Evolutionary conservation across 2,113 vertebrate species (phyloP).

Genomic region (Phyllostomus hastatus): DNA sequence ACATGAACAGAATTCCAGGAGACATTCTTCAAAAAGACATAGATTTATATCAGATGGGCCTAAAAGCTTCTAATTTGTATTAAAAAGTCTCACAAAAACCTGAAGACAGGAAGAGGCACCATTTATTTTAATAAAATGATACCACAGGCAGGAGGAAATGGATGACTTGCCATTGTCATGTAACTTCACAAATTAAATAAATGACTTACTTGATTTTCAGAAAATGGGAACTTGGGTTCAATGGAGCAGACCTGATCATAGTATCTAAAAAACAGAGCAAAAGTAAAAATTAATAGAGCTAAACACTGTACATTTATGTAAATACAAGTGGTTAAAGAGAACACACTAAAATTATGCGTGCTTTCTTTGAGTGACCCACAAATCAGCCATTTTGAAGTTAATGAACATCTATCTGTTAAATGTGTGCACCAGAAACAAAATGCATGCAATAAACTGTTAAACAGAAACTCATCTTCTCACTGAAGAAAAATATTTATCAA

Average conservation of each 20-base stretch:
- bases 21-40: background rate
- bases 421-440: background rate
- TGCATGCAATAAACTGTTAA: background rate
- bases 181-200: conserved; percentile 40
- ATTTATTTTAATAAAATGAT: conserved; percentile 29
- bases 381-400: conserved; percentile 21
- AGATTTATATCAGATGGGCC: background rate
- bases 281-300: conserved; percentile 16
- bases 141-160: background rate
- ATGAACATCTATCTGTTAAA: background rate
- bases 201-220: conserved; percentile 94
- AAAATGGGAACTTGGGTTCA: conserved; percentile 98
- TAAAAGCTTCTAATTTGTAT: background rate
- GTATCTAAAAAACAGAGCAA: conserved; percentile 84
- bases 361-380: background rate
- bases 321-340: background rate
- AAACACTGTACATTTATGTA: conserved; percentile 13
- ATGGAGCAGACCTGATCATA: conserved; percentile 97
- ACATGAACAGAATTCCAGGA: background rate
- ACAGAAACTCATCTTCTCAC: background rate
- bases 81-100: background rate
- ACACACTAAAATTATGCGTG: background rate
- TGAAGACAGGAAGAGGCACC: background rate
- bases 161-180: background rate
- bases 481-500: conserved; percentile 4